Evolutionary conservation across 35 echinoderm and acorn worm genomes (phyloP), one percentile per base, ranked within the genome.

Genomic region (Ophiothrix spiculata): DNA sequence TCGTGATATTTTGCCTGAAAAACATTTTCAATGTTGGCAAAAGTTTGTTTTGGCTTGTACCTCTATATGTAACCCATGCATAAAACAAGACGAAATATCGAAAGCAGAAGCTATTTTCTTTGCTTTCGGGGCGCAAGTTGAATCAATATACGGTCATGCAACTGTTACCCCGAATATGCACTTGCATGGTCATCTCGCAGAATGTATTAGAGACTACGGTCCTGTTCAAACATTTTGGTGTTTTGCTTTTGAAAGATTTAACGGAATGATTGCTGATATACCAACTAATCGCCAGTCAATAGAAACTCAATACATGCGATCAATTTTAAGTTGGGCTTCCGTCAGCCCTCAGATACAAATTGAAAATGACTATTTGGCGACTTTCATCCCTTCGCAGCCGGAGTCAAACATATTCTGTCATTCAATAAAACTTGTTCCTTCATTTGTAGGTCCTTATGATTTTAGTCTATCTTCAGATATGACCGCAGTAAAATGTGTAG

Each of bases 1-100:
- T 2, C 39, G 75, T 45, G 85, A 74, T 35, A 39, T 87, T 33
- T 34, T 87, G 21, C 85, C 36, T 1, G 38, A 77, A 38, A 32
- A 33, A 16, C 85, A 77, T 77, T 76, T 87, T 0, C 39, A 78
- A 35, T 87, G 74, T 6, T 86, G 84, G 74, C 64, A 86, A 39
- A 86, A 11, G 13, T 86, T 86, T 86, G 84, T 86, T 45, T 75
- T 86, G 21, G 84, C 84, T 3, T 86, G 84, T 33, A 75, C 34
- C 31, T 38, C 23, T 77, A 74, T 76, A 0, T 86, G 37, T 64
- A 40, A 32, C n/a, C 32, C 64, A 1, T 86, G 32, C 39, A 76
- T 86, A 75, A 75, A 37, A 39, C 6, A 0, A 1, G 73, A 8
- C 11, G 69, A 77, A 12, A 33, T 77, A 36, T 8, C 33, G 29